Conservation (phyloP, 1,140 invertebrate species). For the Solen grandis region DNA sequence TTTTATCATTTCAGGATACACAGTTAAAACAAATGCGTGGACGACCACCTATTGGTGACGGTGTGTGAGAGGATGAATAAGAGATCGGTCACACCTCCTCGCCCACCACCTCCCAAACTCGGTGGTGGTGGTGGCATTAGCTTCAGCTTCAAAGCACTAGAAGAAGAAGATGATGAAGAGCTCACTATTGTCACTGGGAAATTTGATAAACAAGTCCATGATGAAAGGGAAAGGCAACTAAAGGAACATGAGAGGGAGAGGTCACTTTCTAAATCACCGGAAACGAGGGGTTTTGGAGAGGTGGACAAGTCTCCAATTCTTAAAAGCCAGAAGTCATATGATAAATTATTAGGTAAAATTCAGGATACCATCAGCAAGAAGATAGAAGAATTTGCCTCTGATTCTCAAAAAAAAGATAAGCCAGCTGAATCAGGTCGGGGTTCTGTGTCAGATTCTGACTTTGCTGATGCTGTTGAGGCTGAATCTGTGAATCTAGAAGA, state of each 20-base stretch:
- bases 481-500: neutral
- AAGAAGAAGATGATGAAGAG: slow-evolving; percentile 73
- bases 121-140: slow-evolving; percentile 40
- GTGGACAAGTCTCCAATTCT: slow-evolving; percentile 53
- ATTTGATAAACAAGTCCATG: slow-evolving; percentile 65
- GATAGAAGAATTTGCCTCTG: slow-evolving; percentile 71
- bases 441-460: too few relatives aligned
- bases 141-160: slow-evolving; percentile 74
- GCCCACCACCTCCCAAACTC: slow-evolving; percentile 63
- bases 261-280: slow-evolving; percentile 38
- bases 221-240: slow-evolving; percentile 28
- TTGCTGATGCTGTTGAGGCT: slow-evolving; percentile 29
- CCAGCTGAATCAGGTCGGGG: too few relatives aligned
- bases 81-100: slow-evolving; percentile 44
- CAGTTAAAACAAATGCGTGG: too few relatives aligned
- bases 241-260: slow-evolving; percentile 9
- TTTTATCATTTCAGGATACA: too few relatives aligned
- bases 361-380: slow-evolving; percentile 68
- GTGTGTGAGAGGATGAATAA: slow-evolving; percentile 58
- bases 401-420: slow-evolving; percentile 55
- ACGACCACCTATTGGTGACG: too few relatives aligned
- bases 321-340: slow-evolving; percentile 51
- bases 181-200: slow-evolving; percentile 69
- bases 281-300: neutral
- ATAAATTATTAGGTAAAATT: slow-evolving; percentile 62